Evolutionary conservation across 2,797 vertebrate genomes (phyloP).

Genomic region (Tarsius wallacei): DNA sequence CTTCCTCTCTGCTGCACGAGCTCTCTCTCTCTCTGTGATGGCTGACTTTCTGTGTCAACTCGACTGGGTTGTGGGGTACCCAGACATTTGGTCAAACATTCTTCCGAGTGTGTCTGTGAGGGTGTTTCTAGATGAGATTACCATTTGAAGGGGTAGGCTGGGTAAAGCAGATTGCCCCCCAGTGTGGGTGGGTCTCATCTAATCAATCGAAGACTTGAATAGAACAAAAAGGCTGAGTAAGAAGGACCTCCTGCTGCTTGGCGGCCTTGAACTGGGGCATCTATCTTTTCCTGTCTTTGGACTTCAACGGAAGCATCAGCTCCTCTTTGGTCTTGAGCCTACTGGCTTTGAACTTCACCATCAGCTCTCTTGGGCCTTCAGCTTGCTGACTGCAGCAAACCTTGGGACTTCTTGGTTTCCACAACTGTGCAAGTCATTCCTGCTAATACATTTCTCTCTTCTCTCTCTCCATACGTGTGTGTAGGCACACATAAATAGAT

Average conservation of each 20-base stretch:
- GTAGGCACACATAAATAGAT: too few species aligned
- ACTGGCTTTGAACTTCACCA: background rate
- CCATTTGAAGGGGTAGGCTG: background rate
- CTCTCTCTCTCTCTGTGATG: background rate
- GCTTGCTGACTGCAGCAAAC: rapidly evolving
- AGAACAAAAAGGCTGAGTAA: background rate
- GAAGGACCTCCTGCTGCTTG: background rate
- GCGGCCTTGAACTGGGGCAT: background rate
- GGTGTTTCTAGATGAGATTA: background rate
- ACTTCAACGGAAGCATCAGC: background rate
- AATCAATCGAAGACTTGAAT: background rate
- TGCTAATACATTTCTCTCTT: background rate
- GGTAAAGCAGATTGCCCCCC: background rate
- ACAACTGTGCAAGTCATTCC: background rate
- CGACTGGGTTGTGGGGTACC: background rate
- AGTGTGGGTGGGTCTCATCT: background rate
- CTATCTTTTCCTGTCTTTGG: background rate
- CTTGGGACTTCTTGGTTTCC: background rate
- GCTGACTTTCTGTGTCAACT: background rate
- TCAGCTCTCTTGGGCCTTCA: background rate
- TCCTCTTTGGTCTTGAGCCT: background rate
- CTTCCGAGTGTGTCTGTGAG: background rate
- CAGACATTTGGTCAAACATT: background rate
- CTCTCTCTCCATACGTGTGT: background rate
- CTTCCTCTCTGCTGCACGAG: background rate